Evolutionary conservation across 92 coral and sea anemone genomes (phyloP), one percentile per base, ranked within the genome.

Genomic region (Anthopleura xanthogrammica): DNA sequence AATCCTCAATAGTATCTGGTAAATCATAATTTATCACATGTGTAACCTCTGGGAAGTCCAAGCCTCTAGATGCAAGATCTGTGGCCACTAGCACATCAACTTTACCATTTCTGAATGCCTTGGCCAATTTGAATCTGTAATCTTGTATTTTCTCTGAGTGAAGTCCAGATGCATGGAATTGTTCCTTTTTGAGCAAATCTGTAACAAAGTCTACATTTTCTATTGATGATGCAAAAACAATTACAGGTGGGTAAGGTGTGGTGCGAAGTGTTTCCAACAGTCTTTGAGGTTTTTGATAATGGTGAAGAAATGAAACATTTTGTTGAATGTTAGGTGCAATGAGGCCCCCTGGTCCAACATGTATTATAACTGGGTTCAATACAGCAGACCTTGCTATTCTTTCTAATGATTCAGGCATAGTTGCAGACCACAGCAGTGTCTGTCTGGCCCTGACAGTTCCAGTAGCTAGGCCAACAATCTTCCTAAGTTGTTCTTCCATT

Each of bases 321-420:
- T 96, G 99, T 24, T 93, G 92, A 50, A 96, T 90, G 66, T 89
- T 85, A 19, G 99, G 94, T 9, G 99, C 94, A 50, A 93, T 94
- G 57, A 96, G 88, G 7, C 95, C 95, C 24, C 91, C 93, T 12
- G 98, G 91, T 12, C 99, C 99, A 0, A 96, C 98, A 72, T 96
- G 98, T 40, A 96, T 96, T 23, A 92, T 95, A 56, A 96, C 82
- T 2, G 98, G 96, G 76, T 96, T 90, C 29, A 96, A 80, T 50
- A 96, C 99, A 9, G 99, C 98, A 60, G 99, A 96, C 76, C 99
- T 90, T 56, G 98, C 98, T 9, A 96, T 93, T 80, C 99, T 86
- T 74, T 96, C 95, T 60, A 96, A 78, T 41, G 99, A 94, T 20
- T 92, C 97, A 46, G 99, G 99, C 90, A 96, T 87, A 60, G 99